These are phyloP conservation scores for Nomada fucata DNA, from an alignment of 2,888 invertebrate genomes.

Conservation along the genomic window DNA sequence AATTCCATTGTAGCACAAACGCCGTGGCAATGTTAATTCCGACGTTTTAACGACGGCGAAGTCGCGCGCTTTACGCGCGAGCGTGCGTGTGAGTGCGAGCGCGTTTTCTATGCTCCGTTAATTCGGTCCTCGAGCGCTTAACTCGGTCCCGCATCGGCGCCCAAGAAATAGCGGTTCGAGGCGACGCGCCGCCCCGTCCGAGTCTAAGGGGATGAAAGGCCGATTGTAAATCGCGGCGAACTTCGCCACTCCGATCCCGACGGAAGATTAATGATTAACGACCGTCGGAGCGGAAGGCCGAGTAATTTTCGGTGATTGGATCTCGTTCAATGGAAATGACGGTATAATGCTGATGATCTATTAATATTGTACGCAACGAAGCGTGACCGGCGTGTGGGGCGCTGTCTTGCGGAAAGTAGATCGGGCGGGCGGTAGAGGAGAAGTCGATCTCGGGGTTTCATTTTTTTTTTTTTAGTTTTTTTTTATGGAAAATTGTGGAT, in stretches of 20 bases:
- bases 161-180: slow-evolving; percentile 45
- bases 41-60: slow-evolving; percentile 54
- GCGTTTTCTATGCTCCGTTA: slow-evolving; percentile 57
- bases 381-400: not conserved
- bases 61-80: slow-evolving; percentile 25
- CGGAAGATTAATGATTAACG: slow-evolving; percentile 54
- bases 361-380: slow-evolving; percentile 36
- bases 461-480: too few relatives aligned
- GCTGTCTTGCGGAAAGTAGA: slow-evolving; percentile 38
- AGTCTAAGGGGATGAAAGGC: slow-evolving; percentile 51
- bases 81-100: slow-evolving; percentile 10
- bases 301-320: slow-evolving; percentile 51
- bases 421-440: slow-evolving; percentile 23
- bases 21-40: slow-evolving; percentile 69
- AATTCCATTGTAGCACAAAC: slow-evolving; percentile 73
- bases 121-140: slow-evolving; percentile 67
- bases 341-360: slow-evolving; percentile 48
- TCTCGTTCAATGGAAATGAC: slow-evolving; percentile 41
- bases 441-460: not conserved
- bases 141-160: slow-evolving; percentile 63
- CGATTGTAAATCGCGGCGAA: slow-evolving; percentile 59
- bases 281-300: slow-evolving; percentile 25
- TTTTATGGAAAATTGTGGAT: not conserved
- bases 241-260: slow-evolving; percentile 26
- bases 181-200: not conserved